These are phyloP conservation scores for Pelusios castaneus DNA, from an alignment of 2,113 vertebrate species.

Conservation along the genomic window DNA sequence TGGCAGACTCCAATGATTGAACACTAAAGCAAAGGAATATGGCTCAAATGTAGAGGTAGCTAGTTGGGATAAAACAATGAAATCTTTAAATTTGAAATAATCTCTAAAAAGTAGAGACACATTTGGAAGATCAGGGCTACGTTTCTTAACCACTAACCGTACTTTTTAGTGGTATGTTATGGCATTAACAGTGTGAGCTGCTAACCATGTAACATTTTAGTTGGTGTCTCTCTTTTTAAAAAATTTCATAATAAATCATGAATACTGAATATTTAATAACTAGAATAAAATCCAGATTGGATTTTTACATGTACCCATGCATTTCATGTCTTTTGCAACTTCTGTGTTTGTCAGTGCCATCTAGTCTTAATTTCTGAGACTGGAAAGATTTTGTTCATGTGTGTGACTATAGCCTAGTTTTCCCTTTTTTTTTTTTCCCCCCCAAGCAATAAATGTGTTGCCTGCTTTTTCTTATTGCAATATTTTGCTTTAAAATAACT, in stretches of 20 bases:
- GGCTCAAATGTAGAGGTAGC: neutral
- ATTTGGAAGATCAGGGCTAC: neutral
- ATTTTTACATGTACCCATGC: neutral
- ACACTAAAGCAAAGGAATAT: neutral
- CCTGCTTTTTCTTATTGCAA: neutral
- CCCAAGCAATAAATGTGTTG: neutral
- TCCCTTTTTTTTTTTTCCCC: neutral
- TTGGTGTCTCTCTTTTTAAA: neutral
- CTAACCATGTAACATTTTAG: neutral
- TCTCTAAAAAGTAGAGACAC: neutral
- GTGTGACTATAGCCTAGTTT: neutral
- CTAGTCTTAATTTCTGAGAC: neutral
- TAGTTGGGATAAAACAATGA: neutral
- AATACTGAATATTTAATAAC: neutral
- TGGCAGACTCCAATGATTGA: neutral
- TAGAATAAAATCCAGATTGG: neutral
- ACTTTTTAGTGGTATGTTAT: too few species aligned
- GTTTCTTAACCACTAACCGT: neutral
- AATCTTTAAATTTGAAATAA: neutral
- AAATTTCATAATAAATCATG: neutral
- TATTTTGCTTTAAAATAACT: neutral
- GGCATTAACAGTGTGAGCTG: neutral
- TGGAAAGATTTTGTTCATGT: neutral
- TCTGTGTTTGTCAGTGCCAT: neutral
- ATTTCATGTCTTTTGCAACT: neutral